Evolutionary conservation across 2,797 vertebrate species (phyloP), one percentile per base, ranked within the genome.

Genomic region (Lagodon rhomboides): DNA sequence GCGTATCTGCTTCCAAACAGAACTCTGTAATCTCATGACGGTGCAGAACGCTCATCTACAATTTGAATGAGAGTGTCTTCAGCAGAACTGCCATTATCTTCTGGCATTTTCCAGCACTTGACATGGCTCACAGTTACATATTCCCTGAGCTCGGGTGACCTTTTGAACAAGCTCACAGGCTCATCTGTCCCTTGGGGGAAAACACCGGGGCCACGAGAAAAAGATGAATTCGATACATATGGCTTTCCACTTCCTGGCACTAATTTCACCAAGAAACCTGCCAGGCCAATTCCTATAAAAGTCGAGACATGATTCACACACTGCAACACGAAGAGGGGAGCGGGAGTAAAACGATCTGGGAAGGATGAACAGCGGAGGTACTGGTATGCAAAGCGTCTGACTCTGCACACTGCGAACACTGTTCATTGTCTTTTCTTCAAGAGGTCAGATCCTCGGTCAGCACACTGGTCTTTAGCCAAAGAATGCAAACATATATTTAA

Each of bases 81-180:
- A 62, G 69, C 68, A 55, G 61, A 78, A 64, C 60, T 43, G 73
- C 55, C 56, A 64, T 78, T 80, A 66, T 87, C 65, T 80, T 71
- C 71, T 79, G 75, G 22, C 53, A 41, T 73, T 82, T 87, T 73
- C 58, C 27, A n/a, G 47, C 68, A 73, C 86, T 85, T 87, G 86
- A 92, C 89, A 87, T 88, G 87, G 80, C 89, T 93, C 85, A 85
- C 73, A 65, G 79, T 82, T 84, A 77, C 86, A 85, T 77, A 73
- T 82, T 85, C 87, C 85, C 82, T 53, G 80, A 82, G 82, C 82
- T 87, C 56, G 13, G 71, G 77, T 92, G 91, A 94, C 87, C 87
- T 92, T 92, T 77, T 85, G 81, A 71, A 77, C 76, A 49, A 82
- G 89, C 85, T 80, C 73, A 79, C 72, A 74, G 77, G 71, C 87